A percentile compares a stretch with the other conserved stretches of the same genome.
phyloP scores from a whole-genome alignment of 2,113 vertebrate genomes.

The Leptodactylus fuscus region DNA sequence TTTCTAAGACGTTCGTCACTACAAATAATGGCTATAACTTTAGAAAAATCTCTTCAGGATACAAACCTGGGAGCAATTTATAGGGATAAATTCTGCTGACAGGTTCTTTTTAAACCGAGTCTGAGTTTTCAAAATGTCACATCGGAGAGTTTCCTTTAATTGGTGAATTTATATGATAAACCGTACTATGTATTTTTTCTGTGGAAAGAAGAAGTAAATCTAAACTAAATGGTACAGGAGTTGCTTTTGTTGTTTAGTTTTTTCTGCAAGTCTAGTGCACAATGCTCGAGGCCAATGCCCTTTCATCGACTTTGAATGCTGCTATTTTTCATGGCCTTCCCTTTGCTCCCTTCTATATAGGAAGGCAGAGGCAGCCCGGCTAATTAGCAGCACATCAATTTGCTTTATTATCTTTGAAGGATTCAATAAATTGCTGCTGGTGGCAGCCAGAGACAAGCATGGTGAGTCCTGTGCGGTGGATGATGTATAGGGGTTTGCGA shows the following conservation, averaged over 20 bases:
- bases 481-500: conserved; percentile 58
- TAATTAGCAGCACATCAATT: conserved; percentile 60
- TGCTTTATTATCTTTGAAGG: conserved; percentile 60
- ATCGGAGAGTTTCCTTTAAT: background rate
- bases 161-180: background rate
- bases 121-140: no score
- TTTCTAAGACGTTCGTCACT: no score
- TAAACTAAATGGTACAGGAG: background rate
- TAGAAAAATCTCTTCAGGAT: no score
- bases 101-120: no score
- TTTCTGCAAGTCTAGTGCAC: conserved; percentile 3
- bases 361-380: conserved; percentile 43
- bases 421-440: conserved; percentile 59
- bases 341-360: conserved; percentile 34
- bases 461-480: conserved; percentile 39
- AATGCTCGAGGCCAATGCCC: conserved; percentile 26
- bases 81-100: no score
- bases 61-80: no score
- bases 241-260: background rate
- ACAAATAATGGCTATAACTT: no score
- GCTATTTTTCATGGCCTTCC: conserved; percentile 53
- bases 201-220: background rate
- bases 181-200: background rate
- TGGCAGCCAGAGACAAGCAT: conserved; percentile 54
- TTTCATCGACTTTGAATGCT: conserved; percentile 52